Conservation (phyloP, 2,797 vertebrate species). For the Chloroceryle inda region DNA sequence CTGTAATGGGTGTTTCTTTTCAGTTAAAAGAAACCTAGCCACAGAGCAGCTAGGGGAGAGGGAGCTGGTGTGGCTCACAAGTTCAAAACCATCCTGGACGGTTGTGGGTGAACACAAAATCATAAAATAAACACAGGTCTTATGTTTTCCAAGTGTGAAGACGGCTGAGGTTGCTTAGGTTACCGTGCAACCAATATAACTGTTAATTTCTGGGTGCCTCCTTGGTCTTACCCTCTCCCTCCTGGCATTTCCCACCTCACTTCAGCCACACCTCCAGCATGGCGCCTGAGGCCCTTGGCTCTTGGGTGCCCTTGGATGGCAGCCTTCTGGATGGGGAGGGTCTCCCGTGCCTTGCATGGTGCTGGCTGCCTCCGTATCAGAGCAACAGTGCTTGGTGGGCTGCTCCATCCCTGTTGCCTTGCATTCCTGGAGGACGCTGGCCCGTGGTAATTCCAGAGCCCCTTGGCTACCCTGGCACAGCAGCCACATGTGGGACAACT, state of each 20-base stretch:
- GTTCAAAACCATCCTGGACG: accelerated
- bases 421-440: accelerated
- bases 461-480: accelerated
- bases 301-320: not conserved
- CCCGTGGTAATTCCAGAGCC: not conserved
- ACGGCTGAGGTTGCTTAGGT: not conserved
- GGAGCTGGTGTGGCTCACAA: not conserved
- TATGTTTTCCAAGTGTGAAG: not conserved
- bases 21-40: not conserved
- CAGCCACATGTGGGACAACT: not conserved
- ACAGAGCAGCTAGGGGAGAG: not conserved
- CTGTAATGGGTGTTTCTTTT: not conserved
- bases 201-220: not conserved
- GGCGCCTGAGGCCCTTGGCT: not conserved
- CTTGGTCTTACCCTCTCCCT: not conserved
- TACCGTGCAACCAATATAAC: accelerated
- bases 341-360: not conserved
- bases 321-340: not conserved
- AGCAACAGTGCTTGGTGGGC: not conserved
- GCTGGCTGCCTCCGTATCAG: accelerated
- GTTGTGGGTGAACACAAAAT: not conserved
- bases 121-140: not conserved
- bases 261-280: not conserved
- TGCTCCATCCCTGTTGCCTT: accelerated
- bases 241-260: not conserved